Conservation (phyloP, 1,140 invertebrate species). For the Tigriopus japonicus region DNA sequence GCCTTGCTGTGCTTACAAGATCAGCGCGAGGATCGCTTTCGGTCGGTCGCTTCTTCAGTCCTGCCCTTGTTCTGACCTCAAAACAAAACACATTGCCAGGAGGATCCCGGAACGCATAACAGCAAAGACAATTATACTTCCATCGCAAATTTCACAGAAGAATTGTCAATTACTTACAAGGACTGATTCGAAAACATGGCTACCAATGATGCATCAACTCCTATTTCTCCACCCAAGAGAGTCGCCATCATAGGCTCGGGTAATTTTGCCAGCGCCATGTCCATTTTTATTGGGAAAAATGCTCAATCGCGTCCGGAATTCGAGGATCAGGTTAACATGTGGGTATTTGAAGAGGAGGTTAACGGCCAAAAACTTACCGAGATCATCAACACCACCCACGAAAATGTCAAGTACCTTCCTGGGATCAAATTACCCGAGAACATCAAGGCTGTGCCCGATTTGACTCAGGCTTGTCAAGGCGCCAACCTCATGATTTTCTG, state of each 20-base stretch:
- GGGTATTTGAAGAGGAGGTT: constrained; percentile 37
- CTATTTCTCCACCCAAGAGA: no score
- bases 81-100: no score
- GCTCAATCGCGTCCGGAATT: constrained; percentile 36
- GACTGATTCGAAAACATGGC: no score
- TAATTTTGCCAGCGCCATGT: constrained; percentile 87
- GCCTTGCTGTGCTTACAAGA: no score
- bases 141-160: no score
- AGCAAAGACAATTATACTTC: no score
- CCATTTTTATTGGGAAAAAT: constrained; percentile 90
- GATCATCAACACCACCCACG: constrained; percentile 39
- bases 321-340: constrained; percentile 31
- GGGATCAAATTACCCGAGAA: constrained; percentile 28
- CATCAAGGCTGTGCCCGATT: constrained; percentile 62
- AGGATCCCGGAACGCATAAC: no score
- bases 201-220: no score
- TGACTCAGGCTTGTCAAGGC: constrained; percentile 66
- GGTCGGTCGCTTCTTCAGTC: no score
- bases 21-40: no score
- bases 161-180: no score
- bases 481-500: constrained; percentile 92
- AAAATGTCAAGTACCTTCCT: constrained; percentile 40
- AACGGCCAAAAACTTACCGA: constrained; percentile 38
- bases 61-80: no score
- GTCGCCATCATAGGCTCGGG: constrained; percentile 13